phyloP scores from a whole-genome alignment of 1,140 invertebrate species.

The Gryllus bimaculatus region DNA sequence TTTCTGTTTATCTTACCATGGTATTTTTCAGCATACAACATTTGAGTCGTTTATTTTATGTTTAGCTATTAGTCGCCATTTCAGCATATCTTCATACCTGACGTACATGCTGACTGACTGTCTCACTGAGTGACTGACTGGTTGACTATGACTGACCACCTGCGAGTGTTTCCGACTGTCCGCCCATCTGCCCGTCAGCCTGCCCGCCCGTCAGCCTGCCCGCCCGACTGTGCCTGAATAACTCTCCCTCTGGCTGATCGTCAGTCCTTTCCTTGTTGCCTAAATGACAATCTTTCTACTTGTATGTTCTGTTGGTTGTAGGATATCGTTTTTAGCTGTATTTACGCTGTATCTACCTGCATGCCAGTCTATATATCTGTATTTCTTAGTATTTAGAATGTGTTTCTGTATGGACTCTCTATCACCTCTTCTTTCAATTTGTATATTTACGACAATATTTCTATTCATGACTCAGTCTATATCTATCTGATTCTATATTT shows the following conservation, averaged over 20 bases:
- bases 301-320: not conserved
- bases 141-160: too few species aligned
- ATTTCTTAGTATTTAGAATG: too few species aligned
- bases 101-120: not conserved
- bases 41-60: too few species aligned
- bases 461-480: too few species aligned
- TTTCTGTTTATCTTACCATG: not conserved
- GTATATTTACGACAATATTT: too few species aligned
- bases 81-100: not conserved
- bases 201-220: not conserved
- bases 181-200: not conserved
- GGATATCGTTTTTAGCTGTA: too few species aligned
- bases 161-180: too few species aligned
- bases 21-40: not conserved
- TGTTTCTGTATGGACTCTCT: too few species aligned
- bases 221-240: not conserved
- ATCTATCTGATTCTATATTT: too few species aligned
- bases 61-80: not conserved
- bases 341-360: too few species aligned
- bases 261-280: not conserved
- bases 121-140: not conserved
- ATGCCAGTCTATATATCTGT: too few species aligned
- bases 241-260: not conserved
- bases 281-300: not conserved
- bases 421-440: too few species aligned